A percentile compares a stretch with the other conserved stretches of the same genome.
These are phyloP conservation scores for Squalus acanthias DNA, from an alignment of 2,797 vertebrate genomes.

Conservation along the genomic window DNA sequence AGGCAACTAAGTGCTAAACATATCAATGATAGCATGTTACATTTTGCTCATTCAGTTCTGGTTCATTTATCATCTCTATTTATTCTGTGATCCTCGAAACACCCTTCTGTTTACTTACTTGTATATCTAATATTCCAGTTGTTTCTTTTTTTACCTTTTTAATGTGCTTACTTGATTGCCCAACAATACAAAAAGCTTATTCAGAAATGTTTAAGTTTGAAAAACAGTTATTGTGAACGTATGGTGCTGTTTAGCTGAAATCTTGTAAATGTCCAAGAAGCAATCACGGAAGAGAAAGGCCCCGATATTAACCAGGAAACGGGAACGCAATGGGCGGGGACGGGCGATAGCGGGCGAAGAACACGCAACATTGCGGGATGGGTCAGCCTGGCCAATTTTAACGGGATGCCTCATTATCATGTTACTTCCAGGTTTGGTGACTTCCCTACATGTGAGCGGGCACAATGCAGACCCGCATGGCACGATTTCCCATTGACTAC, in stretches of 20 bases:
- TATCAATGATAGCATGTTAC: not conserved
- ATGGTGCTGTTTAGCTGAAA: not conserved
- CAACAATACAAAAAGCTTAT: not conserved
- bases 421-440: not conserved
- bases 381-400: not conserved
- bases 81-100: not conserved
- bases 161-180: not conserved
- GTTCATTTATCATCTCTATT: constrained; percentile 24
- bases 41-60: constrained; percentile 11
- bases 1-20: constrained; percentile 3
- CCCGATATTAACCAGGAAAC: not conserved
- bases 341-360: not conserved
- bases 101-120: not conserved
- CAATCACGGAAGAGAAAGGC: not conserved
- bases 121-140: not conserved
- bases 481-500: too few relatives aligned
- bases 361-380: not conserved
- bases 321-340: not conserved
- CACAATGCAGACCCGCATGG: too few relatives aligned
- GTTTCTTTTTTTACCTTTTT: not conserved
- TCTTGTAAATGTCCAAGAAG: not conserved
- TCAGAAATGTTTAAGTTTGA: not conserved
- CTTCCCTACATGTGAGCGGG: too few relatives aligned
- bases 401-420: not conserved
- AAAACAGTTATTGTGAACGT: not conserved